Conservation (phyloP, 2,797 vertebrate genomes). For the Sarcoramphus papa region DNA sequence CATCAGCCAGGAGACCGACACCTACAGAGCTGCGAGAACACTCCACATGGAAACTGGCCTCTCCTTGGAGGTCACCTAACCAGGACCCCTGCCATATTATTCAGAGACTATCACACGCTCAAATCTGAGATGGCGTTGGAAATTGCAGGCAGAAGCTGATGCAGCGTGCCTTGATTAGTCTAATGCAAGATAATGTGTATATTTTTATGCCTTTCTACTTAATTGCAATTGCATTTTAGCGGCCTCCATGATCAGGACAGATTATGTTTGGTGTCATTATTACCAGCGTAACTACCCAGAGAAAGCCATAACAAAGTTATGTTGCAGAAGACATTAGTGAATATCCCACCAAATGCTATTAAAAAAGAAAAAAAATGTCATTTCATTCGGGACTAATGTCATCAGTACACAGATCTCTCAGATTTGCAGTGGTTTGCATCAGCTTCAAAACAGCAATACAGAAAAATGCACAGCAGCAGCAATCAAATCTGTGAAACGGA, state of each 20-base stretch:
- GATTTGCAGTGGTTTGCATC: background rate
- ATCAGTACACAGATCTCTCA: background rate
- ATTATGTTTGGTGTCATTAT: background rate
- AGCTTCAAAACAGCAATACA: background rate
- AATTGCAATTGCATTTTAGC: constrained; percentile 15
- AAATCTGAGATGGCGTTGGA: background rate
- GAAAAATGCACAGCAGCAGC: background rate
- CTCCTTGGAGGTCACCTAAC: constrained; percentile 24
- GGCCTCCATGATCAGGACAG: background rate
- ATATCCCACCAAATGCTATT: background rate
- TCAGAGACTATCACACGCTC: background rate
- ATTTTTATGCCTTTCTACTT: constrained; percentile 9
- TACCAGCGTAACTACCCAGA: background rate
- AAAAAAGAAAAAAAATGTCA: background rate
- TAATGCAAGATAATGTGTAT: background rate
- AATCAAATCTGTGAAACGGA: background rate
- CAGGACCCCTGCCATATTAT: background rate
- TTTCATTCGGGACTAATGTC: background rate
- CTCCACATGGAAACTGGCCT: background rate
- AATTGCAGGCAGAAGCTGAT: background rate
- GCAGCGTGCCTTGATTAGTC: background rate
- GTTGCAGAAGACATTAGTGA: constrained; percentile 1
- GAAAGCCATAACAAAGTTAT: background rate
- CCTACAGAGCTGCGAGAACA: constrained; percentile 35
- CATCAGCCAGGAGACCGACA: constrained; percentile 43